These are phyloP conservation scores for Capitulum mitella DNA, from an alignment of 2,888 invertebrate species.

Conservation along the genomic window DNA sequence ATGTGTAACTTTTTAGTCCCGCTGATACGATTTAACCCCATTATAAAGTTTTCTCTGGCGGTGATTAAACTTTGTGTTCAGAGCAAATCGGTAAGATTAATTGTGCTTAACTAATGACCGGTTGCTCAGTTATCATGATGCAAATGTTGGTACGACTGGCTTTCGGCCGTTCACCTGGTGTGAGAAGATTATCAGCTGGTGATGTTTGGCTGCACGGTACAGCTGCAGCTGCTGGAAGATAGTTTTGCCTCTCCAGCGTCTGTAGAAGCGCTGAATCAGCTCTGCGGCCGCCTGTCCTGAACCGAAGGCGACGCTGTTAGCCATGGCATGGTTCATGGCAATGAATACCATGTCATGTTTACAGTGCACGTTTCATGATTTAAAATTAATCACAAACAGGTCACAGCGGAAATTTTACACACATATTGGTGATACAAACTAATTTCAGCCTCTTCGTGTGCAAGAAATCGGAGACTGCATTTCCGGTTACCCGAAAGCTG, in stretches of 20 bases:
- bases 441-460: too few species aligned
- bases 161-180: slow-evolving; percentile 60
- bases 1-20: background rate
- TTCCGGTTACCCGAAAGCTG: too few species aligned
- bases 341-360: too few species aligned
- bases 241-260: slow-evolving; percentile 72
- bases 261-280: slow-evolving; percentile 62
- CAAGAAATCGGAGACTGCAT: too few species aligned
- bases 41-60: background rate
- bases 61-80: background rate
- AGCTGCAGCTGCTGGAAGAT: slow-evolving; percentile 74
- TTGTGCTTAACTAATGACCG: background rate
- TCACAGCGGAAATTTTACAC: too few species aligned
- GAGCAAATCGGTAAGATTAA: background rate
- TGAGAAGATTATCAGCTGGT: slow-evolving; percentile 75
- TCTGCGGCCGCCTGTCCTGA: slow-evolving; percentile 63
- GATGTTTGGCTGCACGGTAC: slow-evolving; percentile 70
- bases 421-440: too few species aligned
- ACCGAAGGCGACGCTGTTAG: too few species aligned
- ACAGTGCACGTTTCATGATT: too few species aligned
- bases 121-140: background rate
- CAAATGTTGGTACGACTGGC: background rate
- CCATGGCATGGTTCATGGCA: too few species aligned
- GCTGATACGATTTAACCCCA: background rate
- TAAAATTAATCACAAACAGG: too few species aligned